Base-by-base conservation (phyloP, 2,113 vertebrate genomes). In the Polypterus bichir region DNA sequence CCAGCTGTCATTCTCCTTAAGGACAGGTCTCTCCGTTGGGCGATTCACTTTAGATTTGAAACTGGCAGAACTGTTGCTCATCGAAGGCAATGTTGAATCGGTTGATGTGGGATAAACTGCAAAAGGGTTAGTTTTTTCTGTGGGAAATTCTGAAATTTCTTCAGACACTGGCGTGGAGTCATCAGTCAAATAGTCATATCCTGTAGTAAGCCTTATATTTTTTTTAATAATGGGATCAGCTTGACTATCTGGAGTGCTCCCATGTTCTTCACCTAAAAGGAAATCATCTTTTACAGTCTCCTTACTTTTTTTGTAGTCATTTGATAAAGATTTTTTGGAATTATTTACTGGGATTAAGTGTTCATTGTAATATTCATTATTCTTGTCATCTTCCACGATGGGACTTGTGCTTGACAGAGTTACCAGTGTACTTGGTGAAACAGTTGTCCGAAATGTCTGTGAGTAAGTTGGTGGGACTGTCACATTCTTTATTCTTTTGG, bases 151-250 rank as follows among this genome's bases (percentile, higher is more conserved):
- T 11, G 74, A 75, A 63, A 75, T 76, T 3, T 73, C 70, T 27
- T 72, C 73, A n/a, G 68, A 70, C n/a, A 54, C 57, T 6, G 46
- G 46, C 2, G 65, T 61, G 54, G 61, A 65, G 1, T 84, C 74
- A 47, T 79, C 78, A 44, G 71, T 71, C 53, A 82, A 68, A 57
- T 86, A 79, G 70, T 86, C 79, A 59, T 81, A 80, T 52, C 77
- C 76, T 6, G 71, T 76, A 9, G 75, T 77, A 8, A 52, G 10
- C 27, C 27, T 27, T 1, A 27, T 27, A 56, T 77, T 72, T 61
- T 60, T 59, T 3, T 62, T 11, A 9, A 44, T 47, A 44, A 48
- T 57, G 6, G 61, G 45, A 1, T 59, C 49, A 7, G 60, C 57
- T 48, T 48, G 46, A 49, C 66, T 59, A 54, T 77, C 69, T 5